Conservation (phyloP, 2,888 invertebrate genomes). For the Agrotis clavis region DNA sequence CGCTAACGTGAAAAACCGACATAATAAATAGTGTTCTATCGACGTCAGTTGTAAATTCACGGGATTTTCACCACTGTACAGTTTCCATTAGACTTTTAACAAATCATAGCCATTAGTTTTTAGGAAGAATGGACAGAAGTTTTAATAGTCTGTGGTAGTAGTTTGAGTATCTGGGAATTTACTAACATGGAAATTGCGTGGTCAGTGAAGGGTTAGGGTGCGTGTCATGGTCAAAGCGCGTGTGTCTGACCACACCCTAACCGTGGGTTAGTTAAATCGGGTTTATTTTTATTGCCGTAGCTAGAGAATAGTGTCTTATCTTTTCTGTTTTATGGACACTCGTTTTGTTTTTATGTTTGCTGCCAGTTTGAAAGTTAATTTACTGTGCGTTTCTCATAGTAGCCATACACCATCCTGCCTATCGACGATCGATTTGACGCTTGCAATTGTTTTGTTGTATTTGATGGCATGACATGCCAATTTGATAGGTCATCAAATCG, state of each 20-base stretch:
- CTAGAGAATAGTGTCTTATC: constrained; percentile 41
- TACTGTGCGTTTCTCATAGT: not conserved
- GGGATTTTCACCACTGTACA: constrained; percentile 44
- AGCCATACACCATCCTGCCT: too few species aligned
- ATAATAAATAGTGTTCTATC: constrained; percentile 64
- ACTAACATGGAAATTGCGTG: constrained; percentile 66
- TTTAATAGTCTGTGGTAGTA: constrained; percentile 35
- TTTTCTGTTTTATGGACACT: constrained; percentile 40
- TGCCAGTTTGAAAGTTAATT: constrained; percentile 26
- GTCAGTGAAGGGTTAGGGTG: constrained; percentile 69
- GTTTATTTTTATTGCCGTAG: constrained; percentile 52
- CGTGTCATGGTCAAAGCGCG: constrained; percentile 70
- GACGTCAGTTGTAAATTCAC: constrained; percentile 53
- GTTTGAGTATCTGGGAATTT: constrained; percentile 57
- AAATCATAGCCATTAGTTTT: constrained; percentile 53
- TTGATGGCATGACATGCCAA: too few species aligned
- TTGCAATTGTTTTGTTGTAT: too few species aligned
- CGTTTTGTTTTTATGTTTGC: constrained; percentile 46
- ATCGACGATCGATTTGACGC: too few species aligned
- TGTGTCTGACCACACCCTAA: constrained; percentile 63
- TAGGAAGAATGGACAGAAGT: constrained; percentile 33
- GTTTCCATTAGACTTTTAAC: constrained; percentile 49
- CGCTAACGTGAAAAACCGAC: constrained; percentile 59
- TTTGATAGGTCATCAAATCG: too few species aligned
- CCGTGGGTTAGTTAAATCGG: constrained; percentile 47